These are phyloP conservation scores for Poeciliopsis infans DNA, from an alignment of 2,797 vertebrate genomes.

Conservation along the genomic window DNA sequence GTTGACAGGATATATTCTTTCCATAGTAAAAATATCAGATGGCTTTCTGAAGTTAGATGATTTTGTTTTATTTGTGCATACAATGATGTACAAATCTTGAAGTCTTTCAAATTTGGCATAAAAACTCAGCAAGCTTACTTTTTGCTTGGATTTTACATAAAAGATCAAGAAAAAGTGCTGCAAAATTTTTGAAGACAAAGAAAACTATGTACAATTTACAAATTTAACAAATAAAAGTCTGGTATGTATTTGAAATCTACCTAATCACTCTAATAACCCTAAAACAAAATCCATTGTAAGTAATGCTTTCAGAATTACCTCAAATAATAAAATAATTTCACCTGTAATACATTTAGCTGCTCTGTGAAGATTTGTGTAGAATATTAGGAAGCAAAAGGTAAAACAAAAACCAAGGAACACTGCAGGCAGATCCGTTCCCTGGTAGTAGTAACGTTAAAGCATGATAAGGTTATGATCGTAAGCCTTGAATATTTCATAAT, in stretches of 20 bases:
- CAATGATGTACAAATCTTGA: not conserved
- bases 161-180: not conserved
- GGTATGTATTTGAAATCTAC: not conserved
- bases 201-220: not conserved
- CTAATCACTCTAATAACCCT: not conserved
- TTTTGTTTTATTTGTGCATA: constrained; percentile 10
- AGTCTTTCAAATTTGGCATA: too few species aligned
- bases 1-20: not conserved
- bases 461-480: too few species aligned
- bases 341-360: too few species aligned
- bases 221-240: not conserved
- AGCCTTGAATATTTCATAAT: too few species aligned
- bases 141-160: not conserved
- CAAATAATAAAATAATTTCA: too few species aligned
- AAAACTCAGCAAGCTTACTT: not conserved
- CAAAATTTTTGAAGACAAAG: not conserved
- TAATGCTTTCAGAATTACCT: too few species aligned
- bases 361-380: not conserved
- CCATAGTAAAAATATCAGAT: constrained; percentile 5
- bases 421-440: not conserved
- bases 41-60: constrained; percentile 2
- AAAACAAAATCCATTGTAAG: not conserved
- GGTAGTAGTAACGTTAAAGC: too few species aligned
- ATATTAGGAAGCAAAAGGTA: not conserved
- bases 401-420: not conserved